Conservation (phyloP, 2,888 invertebrate species). For the Parnassius apollo region DNA sequence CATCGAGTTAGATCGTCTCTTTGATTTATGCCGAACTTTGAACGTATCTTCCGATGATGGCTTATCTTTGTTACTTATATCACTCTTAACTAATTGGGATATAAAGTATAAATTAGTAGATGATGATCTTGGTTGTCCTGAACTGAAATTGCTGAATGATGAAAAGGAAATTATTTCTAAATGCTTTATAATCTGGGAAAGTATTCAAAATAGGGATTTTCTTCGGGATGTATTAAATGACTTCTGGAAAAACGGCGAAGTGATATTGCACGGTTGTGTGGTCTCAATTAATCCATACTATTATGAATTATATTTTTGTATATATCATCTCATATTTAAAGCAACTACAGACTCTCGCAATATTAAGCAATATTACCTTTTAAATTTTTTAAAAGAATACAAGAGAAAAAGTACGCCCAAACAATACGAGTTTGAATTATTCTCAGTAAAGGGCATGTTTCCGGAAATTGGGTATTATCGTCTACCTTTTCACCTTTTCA, state of each 20-base stretch:
- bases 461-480: conserved; percentile 75
- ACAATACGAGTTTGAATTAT: conserved; percentile 74
- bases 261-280: conserved; percentile 64
- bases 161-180: conserved; percentile 49
- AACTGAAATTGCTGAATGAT: conserved; percentile 54
- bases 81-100: conserved; percentile 65
- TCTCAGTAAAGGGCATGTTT: conserved; percentile 74
- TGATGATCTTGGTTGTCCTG: conserved; percentile 55
- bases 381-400: conserved; percentile 71
- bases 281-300: conserved; percentile 73
- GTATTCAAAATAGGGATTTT: conserved; percentile 64
- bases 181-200: conserved; percentile 66
- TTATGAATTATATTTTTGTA: conserved; percentile 72
- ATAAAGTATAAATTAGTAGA: conserved; percentile 59
- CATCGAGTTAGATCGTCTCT: conserved; percentile 53
- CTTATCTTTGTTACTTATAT: conserved; percentile 64
- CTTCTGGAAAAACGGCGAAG: conserved; percentile 76
- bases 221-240: conserved; percentile 64
- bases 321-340: conserved; percentile 62
- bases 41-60: conserved; percentile 65
- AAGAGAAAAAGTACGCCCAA: conserved; percentile 66
- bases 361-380: conserved; percentile 65
- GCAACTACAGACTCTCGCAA: conserved; percentile 49
- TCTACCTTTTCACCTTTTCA: conserved; percentile 73
- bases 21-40: conserved; percentile 61